Evolutionary conservation across 2,797 vertebrate species (phyloP).

Genomic region (Erethizon dorsatum): DNA sequence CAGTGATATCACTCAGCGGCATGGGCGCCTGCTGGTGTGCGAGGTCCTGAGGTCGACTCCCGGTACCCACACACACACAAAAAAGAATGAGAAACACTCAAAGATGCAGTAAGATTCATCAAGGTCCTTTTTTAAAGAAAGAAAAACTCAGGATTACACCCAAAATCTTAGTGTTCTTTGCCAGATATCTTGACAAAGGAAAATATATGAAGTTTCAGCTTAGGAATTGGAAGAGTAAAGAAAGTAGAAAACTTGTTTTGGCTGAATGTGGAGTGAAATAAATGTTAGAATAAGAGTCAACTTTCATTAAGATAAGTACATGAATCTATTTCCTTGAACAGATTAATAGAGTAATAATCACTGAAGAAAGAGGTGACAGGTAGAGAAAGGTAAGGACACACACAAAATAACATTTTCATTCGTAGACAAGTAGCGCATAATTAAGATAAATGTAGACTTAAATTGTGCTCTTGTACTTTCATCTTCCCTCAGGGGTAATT

Average conservation of each 20-base stretch:
- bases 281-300: not conserved
- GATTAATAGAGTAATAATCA: not conserved
- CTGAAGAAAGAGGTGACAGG: not conserved
- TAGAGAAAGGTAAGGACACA: not conserved
- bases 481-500: not conserved
- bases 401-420: not conserved
- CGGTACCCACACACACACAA: too few relatives aligned
- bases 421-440: not conserved
- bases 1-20: too few relatives aligned
- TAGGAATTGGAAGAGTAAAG: not conserved
- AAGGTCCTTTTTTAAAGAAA: not conserved
- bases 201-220: not conserved
- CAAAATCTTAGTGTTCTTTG: not conserved
- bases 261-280: not conserved
- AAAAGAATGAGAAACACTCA: not conserved
- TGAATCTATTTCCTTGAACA: not conserved
- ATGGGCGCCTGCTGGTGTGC: too few relatives aligned
- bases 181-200: not conserved
- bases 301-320: not conserved
- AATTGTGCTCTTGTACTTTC: not conserved
- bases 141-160: not conserved
- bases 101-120: not conserved
- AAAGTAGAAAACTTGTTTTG: not conserved
- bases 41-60: too few relatives aligned
- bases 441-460: not conserved